Conservation (phyloP, 1,140 invertebrate species). For the Telenomus remus region DNA sequence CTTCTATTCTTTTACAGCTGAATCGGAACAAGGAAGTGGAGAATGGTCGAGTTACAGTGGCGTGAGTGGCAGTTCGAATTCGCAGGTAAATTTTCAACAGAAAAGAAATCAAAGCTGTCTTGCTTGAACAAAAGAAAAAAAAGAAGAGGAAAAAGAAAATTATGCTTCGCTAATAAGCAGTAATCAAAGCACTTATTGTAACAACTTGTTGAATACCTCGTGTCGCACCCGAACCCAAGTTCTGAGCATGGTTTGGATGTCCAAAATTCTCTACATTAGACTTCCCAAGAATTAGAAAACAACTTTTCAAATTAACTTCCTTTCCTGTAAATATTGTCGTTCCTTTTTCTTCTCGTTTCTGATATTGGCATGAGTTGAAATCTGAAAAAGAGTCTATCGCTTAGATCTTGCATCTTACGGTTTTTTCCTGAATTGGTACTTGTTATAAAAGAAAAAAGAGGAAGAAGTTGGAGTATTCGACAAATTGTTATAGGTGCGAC, state of each 20-base stretch:
- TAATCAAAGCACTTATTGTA: conserved; percentile 66
- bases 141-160: not conserved
- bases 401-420: too few species aligned
- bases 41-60: conserved; percentile 65
- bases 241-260: conserved; percentile 61
- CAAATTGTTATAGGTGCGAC: conserved; percentile 76
- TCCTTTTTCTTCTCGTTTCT: too few species aligned
- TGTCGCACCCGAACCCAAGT: conserved; percentile 56
- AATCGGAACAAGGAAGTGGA: conserved; percentile 64
- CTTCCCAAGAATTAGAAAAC: too few species aligned
- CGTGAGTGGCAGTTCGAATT: conserved; percentile 60
- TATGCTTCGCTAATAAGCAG: conserved; percentile 37
- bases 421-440: not conserved
- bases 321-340: too few species aligned
- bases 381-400: too few species aligned
- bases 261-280: too few species aligned
- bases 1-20: conserved; percentile 60
- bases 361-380: conserved; percentile 4
- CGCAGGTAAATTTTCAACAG: conserved; percentile 67
- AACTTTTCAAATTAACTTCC: too few species aligned
- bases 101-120: not conserved
- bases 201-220: conserved; percentile 75
- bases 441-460: conserved; percentile 70
- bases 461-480: conserved; percentile 79
- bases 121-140: conserved; percentile 17